Evolutionary conservation across 1,140 invertebrate genomes (phyloP).

Genomic region (Aleiodes sp.): DNA sequence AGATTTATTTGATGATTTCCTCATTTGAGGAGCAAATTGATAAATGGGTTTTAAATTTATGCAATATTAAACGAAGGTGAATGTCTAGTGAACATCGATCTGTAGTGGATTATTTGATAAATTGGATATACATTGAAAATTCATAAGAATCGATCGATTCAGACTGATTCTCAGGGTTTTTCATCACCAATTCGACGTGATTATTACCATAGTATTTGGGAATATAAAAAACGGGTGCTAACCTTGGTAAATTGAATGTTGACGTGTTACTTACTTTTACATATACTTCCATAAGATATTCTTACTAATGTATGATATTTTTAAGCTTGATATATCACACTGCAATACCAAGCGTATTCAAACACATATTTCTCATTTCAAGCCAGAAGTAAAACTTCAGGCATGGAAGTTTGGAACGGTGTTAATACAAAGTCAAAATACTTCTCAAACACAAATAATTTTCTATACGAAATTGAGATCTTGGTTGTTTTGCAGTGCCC

Average conservation of each 20-base stretch:
- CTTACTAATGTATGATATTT: slow-evolving; percentile 4
- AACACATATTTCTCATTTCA: slow-evolving; percentile 68
- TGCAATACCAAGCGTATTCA: slow-evolving; percentile 71
- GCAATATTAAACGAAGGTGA: no score
- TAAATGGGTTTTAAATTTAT: no score
- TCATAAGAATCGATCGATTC: no score
- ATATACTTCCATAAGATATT: not conserved
- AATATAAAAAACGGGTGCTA: slow-evolving; percentile 74
- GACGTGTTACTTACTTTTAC: not conserved
- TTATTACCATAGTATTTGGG: slow-evolving; percentile 83
- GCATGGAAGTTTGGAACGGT: slow-evolving; percentile 63
- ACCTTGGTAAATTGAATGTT: slow-evolving; percentile 69
- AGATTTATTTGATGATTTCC: no score
- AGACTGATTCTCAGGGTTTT: no score
- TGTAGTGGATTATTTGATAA: no score
- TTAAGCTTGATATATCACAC: slow-evolving; percentile 69
- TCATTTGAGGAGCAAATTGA: no score
- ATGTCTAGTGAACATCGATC: no score
- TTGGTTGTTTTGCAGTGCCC: no score
- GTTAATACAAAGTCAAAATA: slow-evolving; percentile 68
- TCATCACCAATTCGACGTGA: slow-evolving; percentile 71
- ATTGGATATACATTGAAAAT: no score
- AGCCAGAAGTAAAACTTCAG: slow-evolving; percentile 67
- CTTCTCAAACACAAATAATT: slow-evolving; percentile 66
- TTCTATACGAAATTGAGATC: slow-evolving; percentile 61